A percentile compares a stretch with the other conserved stretches of the same genome.
Evolutionary conservation across 2,797 vertebrate species (phyloP).

Genomic region (Pteropus rufus): DNA sequence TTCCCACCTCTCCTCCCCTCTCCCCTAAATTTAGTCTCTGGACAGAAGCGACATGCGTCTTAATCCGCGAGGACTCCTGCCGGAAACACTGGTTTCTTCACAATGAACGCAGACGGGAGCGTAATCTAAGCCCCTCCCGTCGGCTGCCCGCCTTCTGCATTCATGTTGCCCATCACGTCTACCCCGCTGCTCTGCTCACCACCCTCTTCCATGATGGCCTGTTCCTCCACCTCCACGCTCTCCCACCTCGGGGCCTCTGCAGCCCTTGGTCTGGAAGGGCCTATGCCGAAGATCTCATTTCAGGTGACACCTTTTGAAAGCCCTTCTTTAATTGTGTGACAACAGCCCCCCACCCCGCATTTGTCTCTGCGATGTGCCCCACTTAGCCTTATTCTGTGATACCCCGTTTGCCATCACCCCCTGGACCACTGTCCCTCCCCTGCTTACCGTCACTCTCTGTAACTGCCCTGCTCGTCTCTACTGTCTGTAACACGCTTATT

Average conservation of each 20-base stretch:
- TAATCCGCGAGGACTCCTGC: neutral
- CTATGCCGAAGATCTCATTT: neutral
- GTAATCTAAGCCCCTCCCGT: neutral
- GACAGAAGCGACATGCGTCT: rapidly evolving
- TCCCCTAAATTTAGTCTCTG: neutral
- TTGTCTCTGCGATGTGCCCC: no score
- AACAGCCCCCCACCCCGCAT: no score
- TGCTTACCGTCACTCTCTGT: neutral
- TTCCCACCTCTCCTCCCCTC: rapidly evolving
- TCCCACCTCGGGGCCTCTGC: neutral
- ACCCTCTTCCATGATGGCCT: no score
- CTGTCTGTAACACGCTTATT: neutral
- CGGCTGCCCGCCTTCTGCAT: no score
- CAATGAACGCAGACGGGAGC: neutral
- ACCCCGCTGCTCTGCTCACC: no score
- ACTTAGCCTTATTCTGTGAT: neutral
- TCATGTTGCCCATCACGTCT: rapidly evolving
- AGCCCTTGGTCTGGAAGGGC: neutral
- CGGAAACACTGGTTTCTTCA: neutral
- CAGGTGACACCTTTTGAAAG: neutral
- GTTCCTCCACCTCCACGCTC: neutral
- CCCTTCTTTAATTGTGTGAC: neutral
- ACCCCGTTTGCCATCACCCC: no score
- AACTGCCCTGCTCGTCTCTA: rapidly evolving
- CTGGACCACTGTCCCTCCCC: no score